Base-by-base conservation (phyloP, 1,140 invertebrate genomes). In the Brachionus koreanus region DNA sequence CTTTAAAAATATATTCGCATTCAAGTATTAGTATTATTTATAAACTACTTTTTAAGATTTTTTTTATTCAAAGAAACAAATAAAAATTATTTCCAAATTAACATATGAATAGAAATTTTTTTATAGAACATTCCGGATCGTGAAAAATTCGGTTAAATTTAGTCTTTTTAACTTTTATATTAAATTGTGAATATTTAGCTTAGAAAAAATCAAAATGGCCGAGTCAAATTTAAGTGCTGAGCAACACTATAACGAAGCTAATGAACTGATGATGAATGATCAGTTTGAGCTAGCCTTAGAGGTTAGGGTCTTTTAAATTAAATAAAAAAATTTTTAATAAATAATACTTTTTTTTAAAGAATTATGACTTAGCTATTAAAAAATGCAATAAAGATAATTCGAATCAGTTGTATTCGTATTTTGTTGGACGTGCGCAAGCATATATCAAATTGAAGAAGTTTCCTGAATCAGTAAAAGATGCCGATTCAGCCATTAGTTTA, bases 221-320 rank as follows among this genome's bases (percentile, higher is more conserved):
- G 63, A 33, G 63, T 65, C 63, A 10, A n/a, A 65, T 16, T 37
- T 65, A 6, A 65, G 29, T 33, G 37, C 39, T 12, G 76, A 79
- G 12, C 19, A 23, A 19, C 29, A 35, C 5, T 42, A 19, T 43
- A 37, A 65, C 10, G 76, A 79, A 13, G 76, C 76, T 13, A 79
- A 79, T 25, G 76, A 79, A 25, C 25, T 79, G 23, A 37, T 79
- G 13, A 33, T 79, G 3, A 79, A 79, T 25, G 76, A 79, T 65
- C 35, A 79, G 39, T 79, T 29, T 12, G 76, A 79, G 9, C 16
- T 37, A 57, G 76, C 76, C 57, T 35, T 79, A 42, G 57, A 79
- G 39, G 76, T 79, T 1, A 69, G 13, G 5, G 16, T n/a, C 3
- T 3, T 57, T 19, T 0, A 9, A 23, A 25, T 7, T 19, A 23